Conservation (phyloP, 2,113 vertebrate species). For the Pseudopodoces humilis region DNA sequence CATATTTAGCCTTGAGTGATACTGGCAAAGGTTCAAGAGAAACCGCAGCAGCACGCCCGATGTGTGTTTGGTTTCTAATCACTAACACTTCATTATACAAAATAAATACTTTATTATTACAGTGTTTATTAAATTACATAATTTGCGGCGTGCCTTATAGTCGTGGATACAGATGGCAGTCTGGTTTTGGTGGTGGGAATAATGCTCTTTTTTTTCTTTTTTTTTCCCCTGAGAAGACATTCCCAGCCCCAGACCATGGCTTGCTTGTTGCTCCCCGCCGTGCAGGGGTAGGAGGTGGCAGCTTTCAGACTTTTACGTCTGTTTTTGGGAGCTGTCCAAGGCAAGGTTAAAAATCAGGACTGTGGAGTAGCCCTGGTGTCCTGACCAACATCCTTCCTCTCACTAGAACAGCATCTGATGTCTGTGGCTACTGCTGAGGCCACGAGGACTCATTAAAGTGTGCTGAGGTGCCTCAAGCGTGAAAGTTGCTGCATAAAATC, state of each 20-base stretch:
- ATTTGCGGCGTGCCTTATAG: conserved; percentile 47
- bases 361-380: not conserved
- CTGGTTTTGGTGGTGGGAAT: conserved; percentile 6
- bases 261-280: not conserved
- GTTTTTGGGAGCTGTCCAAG: conserved; percentile 33
- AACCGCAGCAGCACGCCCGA: conserved; percentile 61
- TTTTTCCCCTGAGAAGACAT: not conserved
- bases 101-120: conserved; percentile 74
- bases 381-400: conserved; percentile 6
- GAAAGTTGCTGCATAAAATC: conserved; percentile 51
- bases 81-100: conserved; percentile 72
- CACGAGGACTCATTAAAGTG: conserved; percentile 45
- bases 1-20: conserved; percentile 69
- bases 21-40: conserved; percentile 70
- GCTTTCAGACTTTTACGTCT: not conserved
- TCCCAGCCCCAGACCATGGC: not conserved
- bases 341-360: conserved; percentile 31
- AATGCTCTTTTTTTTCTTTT: not conserved
- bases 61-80: conserved; percentile 71
- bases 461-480: conserved; percentile 45
- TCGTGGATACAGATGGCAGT: conserved; percentile 38
- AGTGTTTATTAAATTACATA: conserved; percentile 68
- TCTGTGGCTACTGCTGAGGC: not conserved
- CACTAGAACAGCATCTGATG: not conserved
- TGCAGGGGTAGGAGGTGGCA: conserved; percentile 24